phyloP scores from a whole-genome alignment of 2,888 invertebrate species.

The Thymelicus sylvestris region DNA sequence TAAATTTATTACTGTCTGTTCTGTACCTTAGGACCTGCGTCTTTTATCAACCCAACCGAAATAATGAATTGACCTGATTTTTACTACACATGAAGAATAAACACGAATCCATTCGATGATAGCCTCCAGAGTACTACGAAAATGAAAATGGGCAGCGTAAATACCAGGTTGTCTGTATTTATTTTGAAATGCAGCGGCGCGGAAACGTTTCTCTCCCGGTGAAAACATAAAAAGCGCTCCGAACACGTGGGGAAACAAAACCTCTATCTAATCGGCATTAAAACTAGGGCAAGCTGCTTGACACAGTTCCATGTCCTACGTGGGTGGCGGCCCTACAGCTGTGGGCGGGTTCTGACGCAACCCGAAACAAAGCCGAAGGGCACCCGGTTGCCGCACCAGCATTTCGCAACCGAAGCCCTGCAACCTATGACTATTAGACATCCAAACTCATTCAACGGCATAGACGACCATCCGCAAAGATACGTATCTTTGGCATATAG shows the following conservation, averaged over 20 bases:
- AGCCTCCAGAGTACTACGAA: background rate
- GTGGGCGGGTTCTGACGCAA: constrained; percentile 78
- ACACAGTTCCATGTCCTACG: constrained; percentile 73
- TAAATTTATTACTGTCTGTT: background rate
- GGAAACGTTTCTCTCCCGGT: constrained; percentile 31
- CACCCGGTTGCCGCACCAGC: constrained; percentile 68
- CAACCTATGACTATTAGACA: constrained; percentile 41
- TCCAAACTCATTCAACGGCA: background rate
- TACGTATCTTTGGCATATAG: too few species aligned
- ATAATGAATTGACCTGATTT: background rate
- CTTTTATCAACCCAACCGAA: background rate
- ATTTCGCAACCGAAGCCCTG: constrained; percentile 72
- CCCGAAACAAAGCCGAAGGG: constrained; percentile 76
- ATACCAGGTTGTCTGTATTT: background rate
- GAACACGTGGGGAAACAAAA: constrained; percentile 54
- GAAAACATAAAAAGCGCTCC: constrained; percentile 30
- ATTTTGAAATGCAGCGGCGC: constrained; percentile 29
- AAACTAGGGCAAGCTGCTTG: constrained; percentile 77
- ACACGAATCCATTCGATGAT: background rate
- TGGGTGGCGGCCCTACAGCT: constrained; percentile 72
- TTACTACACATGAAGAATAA: background rate
- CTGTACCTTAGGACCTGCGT: too few species aligned
- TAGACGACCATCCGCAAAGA: background rate
- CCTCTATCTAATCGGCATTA: constrained; percentile 55
- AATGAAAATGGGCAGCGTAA: background rate